A percentile compares a stretch with the other conserved stretches of the same genome.
phyloP scores from a whole-genome alignment of 1,140 invertebrate species.

The Trissolcus basalis region DNA sequence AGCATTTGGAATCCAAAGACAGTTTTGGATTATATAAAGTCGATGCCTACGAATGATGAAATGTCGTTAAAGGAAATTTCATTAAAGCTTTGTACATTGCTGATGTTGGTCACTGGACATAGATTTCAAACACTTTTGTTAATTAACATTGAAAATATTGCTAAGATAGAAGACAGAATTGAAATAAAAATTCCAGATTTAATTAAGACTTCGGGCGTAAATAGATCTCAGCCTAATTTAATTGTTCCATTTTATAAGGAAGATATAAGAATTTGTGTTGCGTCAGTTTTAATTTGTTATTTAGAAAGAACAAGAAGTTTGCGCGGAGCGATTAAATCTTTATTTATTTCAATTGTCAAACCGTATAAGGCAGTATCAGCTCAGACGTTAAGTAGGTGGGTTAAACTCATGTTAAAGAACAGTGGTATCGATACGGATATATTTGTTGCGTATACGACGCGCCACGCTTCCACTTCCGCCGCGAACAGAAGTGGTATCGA shows the following conservation, averaged over 20 bases:
- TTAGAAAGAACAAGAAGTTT: too few species aligned
- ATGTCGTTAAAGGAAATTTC: slow-evolving; percentile 24
- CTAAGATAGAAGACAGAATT: slow-evolving; percentile 1
- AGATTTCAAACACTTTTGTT: slow-evolving; percentile 37
- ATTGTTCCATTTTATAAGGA: slow-evolving; percentile 21
- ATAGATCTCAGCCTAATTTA: slow-evolving; percentile 23
- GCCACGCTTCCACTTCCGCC: too few species aligned
- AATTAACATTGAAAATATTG: slow-evolving; percentile 43
- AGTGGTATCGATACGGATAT: too few species aligned
- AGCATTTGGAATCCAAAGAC: slow-evolving; percentile 42
- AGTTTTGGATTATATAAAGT: slow-evolving; percentile 32
- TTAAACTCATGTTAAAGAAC: too few species aligned
- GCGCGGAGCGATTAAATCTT: too few species aligned
- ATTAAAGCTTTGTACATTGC: slow-evolving; percentile 21
- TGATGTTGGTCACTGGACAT: slow-evolving; percentile 27
- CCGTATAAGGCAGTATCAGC: too few species aligned
- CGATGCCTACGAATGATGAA: neutral
- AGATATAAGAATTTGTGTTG: too few species aligned
- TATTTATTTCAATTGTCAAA: too few species aligned
- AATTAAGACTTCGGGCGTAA: slow-evolving; percentile 36
- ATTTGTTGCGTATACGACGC: too few species aligned
- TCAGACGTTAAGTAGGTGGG: too few species aligned
- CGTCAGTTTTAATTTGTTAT: too few species aligned
- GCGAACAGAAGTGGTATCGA: too few species aligned
- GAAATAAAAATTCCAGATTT: slow-evolving; percentile 40